These are phyloP conservation scores for Drosophila aldrichi DNA, from an alignment of 2,888 invertebrate species.

Conservation along the genomic window DNA sequence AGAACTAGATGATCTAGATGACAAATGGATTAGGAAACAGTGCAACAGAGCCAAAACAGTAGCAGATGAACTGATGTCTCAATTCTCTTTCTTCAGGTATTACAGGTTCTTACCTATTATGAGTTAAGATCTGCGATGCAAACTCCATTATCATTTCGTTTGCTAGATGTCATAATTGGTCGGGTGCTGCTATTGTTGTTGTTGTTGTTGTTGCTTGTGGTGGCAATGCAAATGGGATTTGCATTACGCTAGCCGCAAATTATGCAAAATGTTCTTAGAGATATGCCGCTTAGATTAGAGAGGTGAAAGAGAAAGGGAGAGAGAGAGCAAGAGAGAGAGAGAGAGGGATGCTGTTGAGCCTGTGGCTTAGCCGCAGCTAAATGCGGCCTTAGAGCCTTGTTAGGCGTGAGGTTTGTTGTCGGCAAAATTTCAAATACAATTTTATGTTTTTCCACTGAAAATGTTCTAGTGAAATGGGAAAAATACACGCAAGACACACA, in stretches of 20 bases:
- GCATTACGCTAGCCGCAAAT: slow-evolving; percentile 69
- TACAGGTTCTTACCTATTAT: slow-evolving; percentile 25
- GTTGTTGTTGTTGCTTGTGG: slow-evolving; percentile 12
- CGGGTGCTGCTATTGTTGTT: slow-evolving; percentile 4
- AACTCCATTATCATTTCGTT: slow-evolving; percentile 12
- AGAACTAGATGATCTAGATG: slow-evolving; percentile 15
- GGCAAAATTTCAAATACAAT: slow-evolving; percentile 70
- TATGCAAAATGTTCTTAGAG: slow-evolving; percentile 75
- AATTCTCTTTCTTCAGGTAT: slow-evolving; percentile 15
- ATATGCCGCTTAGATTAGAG: slow-evolving; percentile 73
- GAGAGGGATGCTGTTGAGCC: slow-evolving; percentile 23
- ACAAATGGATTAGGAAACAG: slow-evolving; percentile 17
- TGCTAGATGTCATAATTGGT: slow-evolving; percentile 47
- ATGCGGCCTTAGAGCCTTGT: slow-evolving; percentile 76
- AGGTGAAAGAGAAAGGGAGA: slow-evolving; percentile 13
- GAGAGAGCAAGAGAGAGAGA: slow-evolving; percentile 18
- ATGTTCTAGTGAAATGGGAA: slow-evolving; percentile 48
- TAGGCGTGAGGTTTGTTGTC: slow-evolving; percentile 80
- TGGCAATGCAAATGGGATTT: slow-evolving; percentile 65
- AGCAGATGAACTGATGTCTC: slow-evolving; percentile 1
- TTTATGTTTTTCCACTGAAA: slow-evolving; percentile 24
- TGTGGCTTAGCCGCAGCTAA: slow-evolving; percentile 70
- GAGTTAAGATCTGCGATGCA: slow-evolving; percentile 24
- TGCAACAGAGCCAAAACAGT: slow-evolving; percentile 6
- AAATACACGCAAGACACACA: slow-evolving; percentile 24